phyloP scores from a whole-genome alignment of 2,888 invertebrate genomes.

The Calameuta idolon region DNA sequence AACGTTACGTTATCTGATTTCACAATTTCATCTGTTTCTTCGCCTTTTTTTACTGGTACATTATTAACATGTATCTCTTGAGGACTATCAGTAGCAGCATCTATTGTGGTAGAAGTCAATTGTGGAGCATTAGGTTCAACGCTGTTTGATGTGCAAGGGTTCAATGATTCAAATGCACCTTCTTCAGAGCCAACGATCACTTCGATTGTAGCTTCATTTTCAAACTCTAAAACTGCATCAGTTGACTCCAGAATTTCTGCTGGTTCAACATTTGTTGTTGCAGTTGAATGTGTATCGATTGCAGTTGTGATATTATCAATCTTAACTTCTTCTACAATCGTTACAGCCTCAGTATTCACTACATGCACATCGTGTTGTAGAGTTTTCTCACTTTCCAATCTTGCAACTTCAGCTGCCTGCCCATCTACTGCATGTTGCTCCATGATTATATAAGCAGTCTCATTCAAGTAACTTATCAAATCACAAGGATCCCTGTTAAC shows the following conservation, averaged over 20 bases:
- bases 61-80: background rate
- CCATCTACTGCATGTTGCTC: conserved; percentile 13
- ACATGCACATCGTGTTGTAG: background rate
- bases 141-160: background rate
- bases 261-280: background rate
- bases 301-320: conserved; percentile 11
- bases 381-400: background rate
- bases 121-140: background rate
- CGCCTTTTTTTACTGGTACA: background rate
- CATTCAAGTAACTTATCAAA: conserved; percentile 5
- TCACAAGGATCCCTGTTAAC: conserved; percentile 9
- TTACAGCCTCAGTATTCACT: background rate
- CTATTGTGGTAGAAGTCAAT: background rate
- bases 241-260: background rate
- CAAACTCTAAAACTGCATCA: conserved; percentile 5
- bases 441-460: conserved; percentile 12
- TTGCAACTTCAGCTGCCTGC: background rate
- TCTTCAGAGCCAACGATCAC: background rate
- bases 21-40: background rate
- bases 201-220: conserved; percentile 8
- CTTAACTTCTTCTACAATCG: background rate
- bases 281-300: background rate
- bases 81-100: background rate
- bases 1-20: background rate
- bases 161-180: background rate